Conservation (phyloP, 2,888 invertebrate genomes). For the Lasioglossum lativentre region DNA sequence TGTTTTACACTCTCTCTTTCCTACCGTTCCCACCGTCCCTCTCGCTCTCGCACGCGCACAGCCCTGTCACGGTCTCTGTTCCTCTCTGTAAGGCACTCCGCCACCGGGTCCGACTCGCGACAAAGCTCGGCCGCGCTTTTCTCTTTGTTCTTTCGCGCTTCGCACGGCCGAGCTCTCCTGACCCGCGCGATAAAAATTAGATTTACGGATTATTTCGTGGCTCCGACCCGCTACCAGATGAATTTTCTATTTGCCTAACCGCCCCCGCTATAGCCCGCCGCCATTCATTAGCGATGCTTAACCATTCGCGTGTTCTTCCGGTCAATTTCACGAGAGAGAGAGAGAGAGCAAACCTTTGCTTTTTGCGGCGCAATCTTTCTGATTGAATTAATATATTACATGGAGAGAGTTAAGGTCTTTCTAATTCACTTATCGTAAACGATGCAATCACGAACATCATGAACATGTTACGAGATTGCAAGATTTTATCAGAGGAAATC, state of each 20-base stretch:
- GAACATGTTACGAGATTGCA: too few species aligned
- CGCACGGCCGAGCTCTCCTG: background rate
- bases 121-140: conserved; percentile 25
- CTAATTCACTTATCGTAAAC: too few species aligned
- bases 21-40: conserved; percentile 2
- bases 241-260: conserved; percentile 9
- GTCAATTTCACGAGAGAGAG: background rate
- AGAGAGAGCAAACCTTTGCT: too few species aligned
- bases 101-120: conserved; percentile 14
- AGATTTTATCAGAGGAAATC: too few species aligned
- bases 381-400: too few species aligned
- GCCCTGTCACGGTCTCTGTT: background rate
- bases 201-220: conserved; percentile 53
- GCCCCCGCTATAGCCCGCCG: too few species aligned
- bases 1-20: conserved; percentile 54
- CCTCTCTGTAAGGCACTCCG: background rate
- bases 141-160: conserved; percentile 54
- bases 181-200: conserved; percentile 48
- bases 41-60: too few species aligned
- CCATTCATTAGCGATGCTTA: background rate
- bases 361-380: too few species aligned
- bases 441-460: too few species aligned
- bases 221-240: background rate
- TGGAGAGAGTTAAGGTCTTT: too few species aligned
- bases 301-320: background rate